A percentile compares a stretch with the other conserved stretches of the same genome.
Conservation (phyloP, 2,113 vertebrate genomes). For the Microtus richardsoni region DNA sequence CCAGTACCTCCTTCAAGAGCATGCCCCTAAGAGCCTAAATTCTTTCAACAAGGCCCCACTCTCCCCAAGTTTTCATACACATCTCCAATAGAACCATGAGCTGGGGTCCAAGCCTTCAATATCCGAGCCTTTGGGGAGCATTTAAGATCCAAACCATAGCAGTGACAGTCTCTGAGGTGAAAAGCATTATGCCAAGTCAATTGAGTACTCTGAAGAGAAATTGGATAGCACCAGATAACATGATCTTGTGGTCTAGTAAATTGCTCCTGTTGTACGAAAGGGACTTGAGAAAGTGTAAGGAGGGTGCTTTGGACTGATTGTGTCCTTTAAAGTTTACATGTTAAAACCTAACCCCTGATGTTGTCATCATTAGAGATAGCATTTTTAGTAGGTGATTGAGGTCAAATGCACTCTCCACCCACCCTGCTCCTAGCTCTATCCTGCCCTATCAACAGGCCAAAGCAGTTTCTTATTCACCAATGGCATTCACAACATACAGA, state of each 20-base stretch:
- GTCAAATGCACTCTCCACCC: background rate
- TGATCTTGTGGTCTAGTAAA: background rate
- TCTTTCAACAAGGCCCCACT: background rate
- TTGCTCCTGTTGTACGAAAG: background rate
- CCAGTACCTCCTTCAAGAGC: background rate
- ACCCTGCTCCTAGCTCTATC: too few species aligned
- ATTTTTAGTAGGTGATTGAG: background rate
- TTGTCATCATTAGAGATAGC: background rate
- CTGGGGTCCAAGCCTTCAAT: background rate
- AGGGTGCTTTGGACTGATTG: background rate
- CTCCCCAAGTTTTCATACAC: background rate
- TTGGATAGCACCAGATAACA: background rate
- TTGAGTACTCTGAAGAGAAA: background rate
- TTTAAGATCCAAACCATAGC: background rate
- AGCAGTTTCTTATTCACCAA: too few species aligned
- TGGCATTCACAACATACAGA: too few species aligned
- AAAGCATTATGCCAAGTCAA: background rate
- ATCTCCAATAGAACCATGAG: background rate
- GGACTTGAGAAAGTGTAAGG: background rate
- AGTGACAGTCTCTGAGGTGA: background rate
- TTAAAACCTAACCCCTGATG: background rate
- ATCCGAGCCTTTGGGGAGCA: background rate
- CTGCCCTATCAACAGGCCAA: too few species aligned
- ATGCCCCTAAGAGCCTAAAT: background rate
- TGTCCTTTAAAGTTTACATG: background rate